A percentile compares a stretch with the other conserved stretches of the same genome.
phyloP scores from a whole-genome alignment of 2,113 vertebrate genomes.

The Pagrus major region DNA sequence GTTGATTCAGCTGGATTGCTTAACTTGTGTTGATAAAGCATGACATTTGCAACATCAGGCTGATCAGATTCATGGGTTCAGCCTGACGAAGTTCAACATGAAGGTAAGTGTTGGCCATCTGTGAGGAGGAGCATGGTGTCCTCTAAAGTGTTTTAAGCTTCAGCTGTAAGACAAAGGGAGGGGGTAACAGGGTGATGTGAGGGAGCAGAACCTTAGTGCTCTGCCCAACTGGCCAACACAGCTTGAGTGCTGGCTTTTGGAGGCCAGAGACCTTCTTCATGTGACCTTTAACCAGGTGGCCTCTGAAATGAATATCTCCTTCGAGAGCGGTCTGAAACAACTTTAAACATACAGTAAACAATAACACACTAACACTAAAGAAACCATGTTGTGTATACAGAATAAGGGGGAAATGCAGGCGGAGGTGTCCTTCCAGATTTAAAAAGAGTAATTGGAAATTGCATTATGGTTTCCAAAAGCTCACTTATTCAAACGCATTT shows the following conservation, averaged over 20 bases:
- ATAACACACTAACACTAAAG: conserved; percentile 20
- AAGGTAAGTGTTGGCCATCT: conserved; percentile 66
- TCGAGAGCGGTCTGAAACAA: not conserved
- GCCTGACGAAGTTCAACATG: conserved; percentile 46
- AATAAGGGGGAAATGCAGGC: not conserved
- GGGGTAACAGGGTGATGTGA: conserved; percentile 66
- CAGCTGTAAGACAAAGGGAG: conserved; percentile 52
- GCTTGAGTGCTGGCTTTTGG: conserved; percentile 60
- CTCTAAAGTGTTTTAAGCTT: conserved; percentile 69
- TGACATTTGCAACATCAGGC: conserved; percentile 8
- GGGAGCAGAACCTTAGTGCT: conserved; percentile 58
- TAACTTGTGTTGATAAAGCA: conserved; percentile 23
- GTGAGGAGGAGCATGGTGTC: conserved; percentile 59
- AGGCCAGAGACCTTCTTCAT: conserved; percentile 45
- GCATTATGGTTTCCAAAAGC: not conserved
- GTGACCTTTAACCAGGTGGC: conserved; percentile 60
- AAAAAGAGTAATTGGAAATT: not conserved
- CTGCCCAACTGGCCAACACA: conserved; percentile 76
- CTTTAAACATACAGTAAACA: conserved; percentile 9
- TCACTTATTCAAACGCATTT: not conserved
- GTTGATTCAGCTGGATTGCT: conserved; percentile 36
- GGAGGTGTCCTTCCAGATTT: not conserved
- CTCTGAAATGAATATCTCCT: conserved; percentile 36
- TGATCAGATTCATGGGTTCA: conserved; percentile 36
- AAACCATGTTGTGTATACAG: conserved; percentile 9